Conservation (phyloP, 2,797 vertebrate genomes). For the Anniella stebbinsi region DNA sequence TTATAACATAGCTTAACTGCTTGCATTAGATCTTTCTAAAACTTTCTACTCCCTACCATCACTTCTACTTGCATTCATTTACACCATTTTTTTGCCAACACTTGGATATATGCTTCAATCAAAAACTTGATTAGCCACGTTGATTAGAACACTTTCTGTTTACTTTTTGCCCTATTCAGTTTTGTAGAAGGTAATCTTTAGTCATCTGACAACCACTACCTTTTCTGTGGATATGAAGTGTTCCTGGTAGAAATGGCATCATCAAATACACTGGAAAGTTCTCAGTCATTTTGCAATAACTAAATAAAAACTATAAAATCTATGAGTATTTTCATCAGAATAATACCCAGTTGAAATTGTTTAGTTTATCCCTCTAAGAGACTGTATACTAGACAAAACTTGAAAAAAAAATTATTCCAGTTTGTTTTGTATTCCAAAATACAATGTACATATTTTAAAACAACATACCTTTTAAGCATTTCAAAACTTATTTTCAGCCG, state of each 20-base stretch:
- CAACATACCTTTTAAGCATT: constrained; percentile 25
- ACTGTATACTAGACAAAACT: not conserved
- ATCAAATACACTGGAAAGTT: not conserved
- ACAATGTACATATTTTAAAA: not conserved
- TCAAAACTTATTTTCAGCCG: constrained; percentile 22
- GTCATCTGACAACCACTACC: not conserved
- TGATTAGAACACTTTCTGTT: not conserved
- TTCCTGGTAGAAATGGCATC: not conserved
- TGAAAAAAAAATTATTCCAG: not conserved
- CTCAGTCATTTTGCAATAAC: not conserved
- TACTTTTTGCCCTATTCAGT: not conserved
- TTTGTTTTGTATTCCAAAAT: constrained; percentile 24
- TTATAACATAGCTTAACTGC: not conserved
- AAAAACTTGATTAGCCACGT: not conserved
- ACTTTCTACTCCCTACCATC: not conserved
- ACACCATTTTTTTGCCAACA: not conserved
- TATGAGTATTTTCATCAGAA: not conserved
- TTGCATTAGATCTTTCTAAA: not conserved
- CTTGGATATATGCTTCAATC: not conserved
- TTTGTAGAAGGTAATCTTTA: not conserved
- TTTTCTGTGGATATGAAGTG: not conserved
- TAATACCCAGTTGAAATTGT: not conserved
- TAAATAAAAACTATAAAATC: not conserved
- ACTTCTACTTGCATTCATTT: not conserved
- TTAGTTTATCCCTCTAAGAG: not conserved